phyloP scores from a whole-genome alignment of 2,888 invertebrate species.

The Volucella bombylans region DNA sequence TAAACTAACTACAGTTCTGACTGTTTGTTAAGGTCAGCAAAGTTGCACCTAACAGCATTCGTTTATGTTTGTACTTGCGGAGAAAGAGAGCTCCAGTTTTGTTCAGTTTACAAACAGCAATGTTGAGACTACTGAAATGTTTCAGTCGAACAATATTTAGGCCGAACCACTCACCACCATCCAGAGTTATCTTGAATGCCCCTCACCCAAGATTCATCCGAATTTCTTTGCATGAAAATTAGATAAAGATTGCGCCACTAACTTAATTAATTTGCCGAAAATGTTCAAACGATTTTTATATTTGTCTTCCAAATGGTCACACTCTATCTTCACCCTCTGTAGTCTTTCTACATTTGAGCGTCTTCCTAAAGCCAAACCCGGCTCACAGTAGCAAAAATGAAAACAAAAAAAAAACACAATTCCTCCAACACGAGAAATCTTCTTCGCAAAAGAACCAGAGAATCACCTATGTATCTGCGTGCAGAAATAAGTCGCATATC shows the following conservation, averaged over 20 bases:
- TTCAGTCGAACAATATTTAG: too few relatives aligned
- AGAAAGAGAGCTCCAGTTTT: too few relatives aligned
- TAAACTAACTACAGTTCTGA: too few relatives aligned
- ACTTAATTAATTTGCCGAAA: slow-evolving; percentile 64
- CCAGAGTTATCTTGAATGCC: too few relatives aligned
- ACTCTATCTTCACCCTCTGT: slow-evolving; percentile 18
- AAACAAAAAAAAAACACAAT: slow-evolving; percentile 31
- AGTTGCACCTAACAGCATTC: too few relatives aligned
- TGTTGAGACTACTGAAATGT: too few relatives aligned
- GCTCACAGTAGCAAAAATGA: slow-evolving; percentile 27
- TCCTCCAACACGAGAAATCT: slow-evolving; percentile 16
- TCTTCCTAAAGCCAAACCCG: slow-evolving; percentile 22
- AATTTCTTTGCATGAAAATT: slow-evolving; percentile 56
- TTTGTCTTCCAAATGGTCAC: slow-evolving; percentile 35
- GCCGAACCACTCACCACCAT: too few relatives aligned
- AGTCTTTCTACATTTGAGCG: slow-evolving; percentile 3
- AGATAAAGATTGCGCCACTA: slow-evolving; percentile 48
- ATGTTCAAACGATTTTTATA: slow-evolving; percentile 34
- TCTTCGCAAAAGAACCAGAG: background rate
- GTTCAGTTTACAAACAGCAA: too few relatives aligned
- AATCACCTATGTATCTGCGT: slow-evolving; percentile 54
- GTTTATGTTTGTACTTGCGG: too few relatives aligned
- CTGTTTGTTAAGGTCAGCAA: too few relatives aligned
- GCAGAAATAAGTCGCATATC: slow-evolving; percentile 57
- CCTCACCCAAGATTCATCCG: too few relatives aligned